These are phyloP conservation scores for Ophion ellenae DNA, from an alignment of 2,888 invertebrate species.

Conservation along the genomic window DNA sequence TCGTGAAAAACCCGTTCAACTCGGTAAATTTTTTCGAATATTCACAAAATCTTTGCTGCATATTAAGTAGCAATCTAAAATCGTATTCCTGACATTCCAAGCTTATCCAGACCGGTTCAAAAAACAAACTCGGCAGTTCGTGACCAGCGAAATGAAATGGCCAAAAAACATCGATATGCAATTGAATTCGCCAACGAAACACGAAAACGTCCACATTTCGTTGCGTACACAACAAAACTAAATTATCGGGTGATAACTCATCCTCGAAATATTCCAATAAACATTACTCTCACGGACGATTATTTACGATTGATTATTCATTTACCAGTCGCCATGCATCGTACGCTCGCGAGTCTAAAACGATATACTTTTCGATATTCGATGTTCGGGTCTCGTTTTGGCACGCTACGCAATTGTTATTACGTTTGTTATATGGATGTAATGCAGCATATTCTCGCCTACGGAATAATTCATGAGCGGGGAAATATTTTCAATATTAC, in stretches of 20 bases:
- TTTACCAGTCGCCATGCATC: neutral
- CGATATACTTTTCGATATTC: neutral
- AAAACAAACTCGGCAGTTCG: neutral
- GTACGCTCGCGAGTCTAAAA: neutral
- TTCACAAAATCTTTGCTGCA: too few relatives aligned
- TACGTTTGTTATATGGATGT: neutral
- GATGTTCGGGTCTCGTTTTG: neutral
- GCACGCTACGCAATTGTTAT: neutral
- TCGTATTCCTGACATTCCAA: neutral
- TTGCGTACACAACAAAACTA: neutral
- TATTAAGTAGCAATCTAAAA: neutral
- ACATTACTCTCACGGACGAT: neutral
- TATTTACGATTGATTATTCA: constrained; percentile 5
- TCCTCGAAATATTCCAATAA: neutral
- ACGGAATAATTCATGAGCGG: neutral
- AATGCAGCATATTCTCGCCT: neutral
- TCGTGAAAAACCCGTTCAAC: too few relatives aligned
- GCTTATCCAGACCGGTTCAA: neutral
- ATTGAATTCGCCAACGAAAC: neutral
- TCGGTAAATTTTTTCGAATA: too few relatives aligned
- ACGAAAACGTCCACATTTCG: neutral
- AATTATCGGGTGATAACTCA: neutral
- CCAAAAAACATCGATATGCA: too few relatives aligned
- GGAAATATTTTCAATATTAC: constrained; percentile 1
- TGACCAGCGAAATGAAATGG: neutral